Evolutionary conservation across 2,888 invertebrate species (phyloP).

Genomic region (Athrips mouffetella): DNA sequence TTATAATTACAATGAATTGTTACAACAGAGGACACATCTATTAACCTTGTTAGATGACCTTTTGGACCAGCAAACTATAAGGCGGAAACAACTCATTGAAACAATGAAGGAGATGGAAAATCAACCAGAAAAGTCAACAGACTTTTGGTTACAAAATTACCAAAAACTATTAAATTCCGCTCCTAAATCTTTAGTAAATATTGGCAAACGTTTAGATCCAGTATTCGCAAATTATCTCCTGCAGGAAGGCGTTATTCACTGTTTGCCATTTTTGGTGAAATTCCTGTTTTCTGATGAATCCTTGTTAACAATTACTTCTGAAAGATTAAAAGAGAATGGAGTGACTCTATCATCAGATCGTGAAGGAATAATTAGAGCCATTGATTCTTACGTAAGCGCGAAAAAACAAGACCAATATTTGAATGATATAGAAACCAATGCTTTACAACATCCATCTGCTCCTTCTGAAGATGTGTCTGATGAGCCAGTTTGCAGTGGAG

Average conservation of each 20-base stretch:
- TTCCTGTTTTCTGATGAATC: conserved; percentile 75
- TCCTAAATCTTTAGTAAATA: conserved; percentile 81
- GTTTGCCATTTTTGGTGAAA: conserved; percentile 84
- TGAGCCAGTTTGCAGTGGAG: conserved; percentile 51
- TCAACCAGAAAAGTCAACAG: conserved; percentile 67
- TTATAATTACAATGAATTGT: conserved; percentile 84
- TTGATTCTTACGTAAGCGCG: conserved; percentile 76
- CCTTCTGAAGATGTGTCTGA: conserved; percentile 34
- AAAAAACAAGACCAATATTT: conserved; percentile 47
- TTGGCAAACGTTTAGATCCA: conserved; percentile 81
- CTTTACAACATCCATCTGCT: conserved; percentile 43
- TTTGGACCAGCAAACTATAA: conserved; percentile 81
- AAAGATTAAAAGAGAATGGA: conserved; percentile 78
- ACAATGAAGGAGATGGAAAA: conserved; percentile 86
- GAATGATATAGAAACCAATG: conserved; percentile 29
- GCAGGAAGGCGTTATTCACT: conserved; percentile 85
- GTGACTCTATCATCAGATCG: conserved; percentile 77
- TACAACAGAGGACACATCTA: conserved; percentile 82
- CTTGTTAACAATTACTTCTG: conserved; percentile 72
- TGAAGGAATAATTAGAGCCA: conserved; percentile 80
- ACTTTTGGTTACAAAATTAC: conserved; percentile 89
- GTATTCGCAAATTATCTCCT: conserved; percentile 82
- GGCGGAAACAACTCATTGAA: conserved; percentile 81
- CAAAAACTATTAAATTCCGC: conserved; percentile 88
- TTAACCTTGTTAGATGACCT: conserved; percentile 83